Conservation (phyloP, 2,888 invertebrate species). For the Eristalis pertinax region DNA sequence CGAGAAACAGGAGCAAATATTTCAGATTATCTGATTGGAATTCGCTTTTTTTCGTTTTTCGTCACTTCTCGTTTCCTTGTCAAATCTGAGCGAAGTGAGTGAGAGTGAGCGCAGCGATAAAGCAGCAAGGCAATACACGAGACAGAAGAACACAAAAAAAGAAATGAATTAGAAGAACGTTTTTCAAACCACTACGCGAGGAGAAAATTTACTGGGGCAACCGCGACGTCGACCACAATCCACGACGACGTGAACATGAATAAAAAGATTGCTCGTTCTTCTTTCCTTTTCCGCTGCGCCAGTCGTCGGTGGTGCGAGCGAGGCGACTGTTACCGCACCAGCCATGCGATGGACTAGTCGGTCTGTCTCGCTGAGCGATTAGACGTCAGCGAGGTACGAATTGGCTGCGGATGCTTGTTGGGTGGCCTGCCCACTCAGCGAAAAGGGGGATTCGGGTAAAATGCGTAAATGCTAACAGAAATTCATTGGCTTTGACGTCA, state of each 20-base stretch:
- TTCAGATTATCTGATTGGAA: conserved; percentile 66
- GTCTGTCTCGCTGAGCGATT: conserved; percentile 55
- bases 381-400: conserved; percentile 40
- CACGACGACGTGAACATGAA: conserved; percentile 45
- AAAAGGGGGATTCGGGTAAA: conserved; percentile 19
- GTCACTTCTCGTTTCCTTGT: conserved; percentile 66
- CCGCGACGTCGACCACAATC: conserved; percentile 36
- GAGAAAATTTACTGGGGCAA: conserved; percentile 40
- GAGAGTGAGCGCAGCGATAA: conserved; percentile 44
- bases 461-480: conserved; percentile 40
- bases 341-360: conserved; percentile 24
- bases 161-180: conserved; percentile 15
- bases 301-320: conserved; percentile 28
- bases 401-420: not conserved
- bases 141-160: not conserved
- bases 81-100: conserved; percentile 53
- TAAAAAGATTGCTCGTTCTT: not conserved
- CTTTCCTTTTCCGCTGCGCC: conserved; percentile 25
- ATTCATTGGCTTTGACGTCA: conserved; percentile 68
- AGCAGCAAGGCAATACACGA: conserved; percentile 20
- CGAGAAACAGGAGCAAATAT: conserved; percentile 56
- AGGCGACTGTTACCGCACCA: not conserved
- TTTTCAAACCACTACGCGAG: conserved; percentile 53
- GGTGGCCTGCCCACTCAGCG: conserved; percentile 41
- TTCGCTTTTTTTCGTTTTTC: conserved; percentile 36